Base-by-base conservation (phyloP, 1,140 invertebrate genomes). In the Sesamia nonagrioides region DNA sequence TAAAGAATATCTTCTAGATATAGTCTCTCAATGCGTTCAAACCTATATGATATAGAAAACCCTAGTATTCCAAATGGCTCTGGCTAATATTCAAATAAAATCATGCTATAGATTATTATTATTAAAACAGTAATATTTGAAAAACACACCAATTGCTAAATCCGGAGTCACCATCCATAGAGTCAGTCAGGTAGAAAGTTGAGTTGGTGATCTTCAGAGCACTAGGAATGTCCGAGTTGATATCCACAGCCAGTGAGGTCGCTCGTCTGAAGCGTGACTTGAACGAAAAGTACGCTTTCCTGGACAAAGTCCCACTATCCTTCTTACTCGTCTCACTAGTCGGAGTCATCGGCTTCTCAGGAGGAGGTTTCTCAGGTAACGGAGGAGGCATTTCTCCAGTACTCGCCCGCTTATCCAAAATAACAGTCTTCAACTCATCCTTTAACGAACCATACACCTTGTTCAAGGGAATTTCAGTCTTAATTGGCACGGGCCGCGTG, bases 101-200 rank as follows among this genome's bases (percentile, higher is more conserved):
- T 5, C 40, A 42, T 6, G 40, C 11, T 50, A 50, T 1, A 45
- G 2, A 5, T 60, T 13, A 60, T 5, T 15, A 60, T 33, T 60
- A 35, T 13, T 45, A 21, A 68, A 40, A 40, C 60, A 21, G 0
- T 0, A 60, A 15, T 35, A 21, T 35, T 7, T 13, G 15, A 50
- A 42, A 17, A 72, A 77, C 94, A 86, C 81, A 92, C 92, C 89
- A 95, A 71, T 94, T 93, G 73, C 95, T 95, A 80, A 96, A 95
- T 33, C 95, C 95, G 1, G 95, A 96, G 83, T 96, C 96, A 2
- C 96, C 90, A 84, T 96, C 95, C 78, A 96, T 96, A 1, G 95
- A 95, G 71, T 96, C 96, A 68, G 96, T 96, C 63, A 97, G 88
- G 86, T 97, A 97, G 86, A 97, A 97, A 1, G 96, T 97, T 56